Base-by-base conservation (phyloP, 2,888 invertebrate species). In the Drosophila incognita region DNA sequence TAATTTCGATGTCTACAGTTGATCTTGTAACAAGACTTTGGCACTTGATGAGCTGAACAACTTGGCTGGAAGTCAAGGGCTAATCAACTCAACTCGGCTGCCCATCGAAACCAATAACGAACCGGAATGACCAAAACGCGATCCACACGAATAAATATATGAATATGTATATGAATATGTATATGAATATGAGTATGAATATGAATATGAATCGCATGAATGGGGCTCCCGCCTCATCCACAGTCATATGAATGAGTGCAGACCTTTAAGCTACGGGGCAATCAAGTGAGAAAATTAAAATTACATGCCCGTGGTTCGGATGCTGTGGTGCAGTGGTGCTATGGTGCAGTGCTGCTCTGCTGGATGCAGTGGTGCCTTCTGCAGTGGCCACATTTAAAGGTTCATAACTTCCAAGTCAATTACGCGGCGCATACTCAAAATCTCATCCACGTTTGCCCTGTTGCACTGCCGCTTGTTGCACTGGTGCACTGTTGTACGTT, bases 401-500 rank as follows among this genome's bases (percentile, higher is more conserved):
- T 90, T 89, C 89, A 88, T 88, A 88, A 88, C 88, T 88, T 88
- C 89, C 87, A 90, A 88, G 90, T 90, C 90, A 90, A 88, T 88
- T 88, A 88, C 85, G 87, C 83, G 74, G 67, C 72, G 84, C 78
- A 85, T 71, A 72, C 71, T 74, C 77, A 73, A 80, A 80, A 75
- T 71, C 76, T 56, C 29, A 62, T 56, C 51, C 72, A 70, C 53
- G 63, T 67, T 78, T 78, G 71, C 49, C 49, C 66, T 64, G 56
- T 58, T 67, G 61, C 38, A 57, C 40, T 57, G 42, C 42, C 29
- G n/a, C 40, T 40, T 38, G 27, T 11, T 51, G 51, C 46, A 38
- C 24, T 24, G 46, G 8, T 48, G 24, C 40, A n/a, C 46, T 13
- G 46, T 13, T 48, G 24, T 8, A 15, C 15, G 46, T n/a, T 27